These are phyloP conservation scores for Mycteria americana DNA, from an alignment of 2,797 vertebrate species.

Conservation along the genomic window DNA sequence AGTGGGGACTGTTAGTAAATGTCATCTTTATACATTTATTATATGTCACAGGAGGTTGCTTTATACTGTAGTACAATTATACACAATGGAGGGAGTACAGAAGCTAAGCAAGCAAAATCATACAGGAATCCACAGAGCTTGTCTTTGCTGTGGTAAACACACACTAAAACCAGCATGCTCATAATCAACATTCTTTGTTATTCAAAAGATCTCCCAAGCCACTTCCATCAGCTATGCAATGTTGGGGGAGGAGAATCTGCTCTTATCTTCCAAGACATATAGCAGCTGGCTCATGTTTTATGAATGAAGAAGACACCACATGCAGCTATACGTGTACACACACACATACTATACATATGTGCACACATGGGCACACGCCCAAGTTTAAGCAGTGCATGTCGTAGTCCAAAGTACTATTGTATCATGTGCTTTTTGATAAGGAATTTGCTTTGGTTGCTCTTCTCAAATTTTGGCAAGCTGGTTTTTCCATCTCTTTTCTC, in stretches of 20 bases:
- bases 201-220: neutral
- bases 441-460: neutral
- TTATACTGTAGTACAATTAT: neutral
- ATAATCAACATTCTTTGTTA: neutral
- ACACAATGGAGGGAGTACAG: neutral
- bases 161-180: neutral
- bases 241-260: neutral
- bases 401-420: neutral
- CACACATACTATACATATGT: neutral
- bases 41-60: neutral
- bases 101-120: neutral
- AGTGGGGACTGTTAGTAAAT: neutral
- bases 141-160: neutral
- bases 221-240: neutral
- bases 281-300: slow-evolving; percentile 24
- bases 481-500: neutral
- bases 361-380: neutral
- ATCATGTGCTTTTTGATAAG: neutral
- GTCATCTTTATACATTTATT: neutral
- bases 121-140: neutral
- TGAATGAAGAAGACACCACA: neutral
- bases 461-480: neutral
- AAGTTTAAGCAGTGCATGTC: accelerated
- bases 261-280: neutral
- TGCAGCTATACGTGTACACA: neutral